These are phyloP conservation scores for Trilocha varians DNA, from an alignment of 2,888 invertebrate species.

Conservation along the genomic window DNA sequence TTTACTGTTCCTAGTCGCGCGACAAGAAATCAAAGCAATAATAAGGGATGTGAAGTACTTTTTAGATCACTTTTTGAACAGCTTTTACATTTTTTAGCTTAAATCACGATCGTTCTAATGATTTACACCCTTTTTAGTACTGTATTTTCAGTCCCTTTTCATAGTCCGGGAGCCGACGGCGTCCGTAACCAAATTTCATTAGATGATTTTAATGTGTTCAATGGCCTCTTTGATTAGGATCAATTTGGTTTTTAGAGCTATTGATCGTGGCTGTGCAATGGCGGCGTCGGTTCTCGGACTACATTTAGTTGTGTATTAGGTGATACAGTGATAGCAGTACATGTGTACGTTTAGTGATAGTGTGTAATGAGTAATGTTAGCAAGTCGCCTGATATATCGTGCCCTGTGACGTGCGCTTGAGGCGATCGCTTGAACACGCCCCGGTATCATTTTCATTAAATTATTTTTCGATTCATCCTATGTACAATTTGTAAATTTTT, in stretches of 20 bases:
- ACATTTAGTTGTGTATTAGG: constrained; percentile 13
- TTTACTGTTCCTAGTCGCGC: constrained; percentile 43
- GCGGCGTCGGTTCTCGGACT: not conserved
- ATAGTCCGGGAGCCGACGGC: not conserved
- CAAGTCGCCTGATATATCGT: constrained; percentile 54
- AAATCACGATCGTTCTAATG: constrained; percentile 14
- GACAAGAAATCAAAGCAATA: constrained; percentile 55
- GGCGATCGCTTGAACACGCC: constrained; percentile 19
- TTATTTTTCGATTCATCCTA: constrained; percentile 29
- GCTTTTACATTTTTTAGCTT: constrained; percentile 37
- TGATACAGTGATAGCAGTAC: constrained; percentile 55
- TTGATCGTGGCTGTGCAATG: constrained; percentile 1
- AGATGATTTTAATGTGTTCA: constrained; percentile 11
- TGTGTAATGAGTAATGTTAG: constrained; percentile 18
- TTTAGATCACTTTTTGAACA: constrained; percentile 42
- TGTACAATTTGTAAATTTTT: constrained; percentile 68
- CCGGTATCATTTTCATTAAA: constrained; percentile 4
- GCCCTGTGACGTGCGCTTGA: constrained; percentile 56
- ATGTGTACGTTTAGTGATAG: constrained; percentile 43
- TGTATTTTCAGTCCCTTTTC: not conserved
- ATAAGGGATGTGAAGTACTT: constrained; percentile 57
- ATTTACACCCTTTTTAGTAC: not conserved
- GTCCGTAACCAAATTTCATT: not conserved
- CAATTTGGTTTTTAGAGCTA: not conserved
- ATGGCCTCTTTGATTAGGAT: constrained; percentile 1